Percentiles rank a stretch among this genome's conserved stretches.
phyloP scores from a whole-genome alignment of 1,140 invertebrate species.

The Hermetia illucens region DNA sequence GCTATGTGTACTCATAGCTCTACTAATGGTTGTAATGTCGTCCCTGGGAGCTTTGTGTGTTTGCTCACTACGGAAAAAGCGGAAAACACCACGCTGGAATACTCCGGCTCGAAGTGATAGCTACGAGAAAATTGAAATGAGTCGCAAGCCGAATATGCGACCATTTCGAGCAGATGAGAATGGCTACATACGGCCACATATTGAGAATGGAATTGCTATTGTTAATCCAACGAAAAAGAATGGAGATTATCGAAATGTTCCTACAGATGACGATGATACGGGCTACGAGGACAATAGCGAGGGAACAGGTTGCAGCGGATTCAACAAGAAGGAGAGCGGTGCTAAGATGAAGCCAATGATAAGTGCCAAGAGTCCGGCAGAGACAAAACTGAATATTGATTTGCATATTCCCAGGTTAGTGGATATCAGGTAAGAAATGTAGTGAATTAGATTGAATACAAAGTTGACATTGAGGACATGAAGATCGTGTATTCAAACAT shows the following conservation, averaged over 20 bases:
- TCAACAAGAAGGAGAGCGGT: constrained; percentile 7
- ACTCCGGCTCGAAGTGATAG: constrained; percentile 38
- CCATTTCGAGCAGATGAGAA: constrained; percentile 11
- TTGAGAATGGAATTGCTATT: constrained; percentile 14
- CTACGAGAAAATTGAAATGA: constrained; percentile 63
- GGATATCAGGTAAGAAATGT: constrained; percentile 35
- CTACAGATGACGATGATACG: constrained; percentile 39
- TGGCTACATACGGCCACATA: constrained; percentile 1
- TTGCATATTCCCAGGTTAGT: constrained; percentile 41
- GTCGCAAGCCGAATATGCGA: constrained; percentile 17
- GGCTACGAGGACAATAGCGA: constrained; percentile 41
- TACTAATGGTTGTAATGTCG: constrained; percentile 38
- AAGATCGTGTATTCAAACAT: too few species aligned
- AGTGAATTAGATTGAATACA: constrained; percentile 2
- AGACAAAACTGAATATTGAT: constrained; percentile 32
- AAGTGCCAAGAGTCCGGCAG: constrained; percentile 1
- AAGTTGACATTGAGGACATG: too few species aligned
- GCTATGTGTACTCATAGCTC: constrained; percentile 40
- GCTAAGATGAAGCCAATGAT: constrained; percentile 9
- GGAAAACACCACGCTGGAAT: constrained; percentile 27
- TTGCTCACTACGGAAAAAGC: constrained; percentile 33
- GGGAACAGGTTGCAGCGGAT: constrained; percentile 12
- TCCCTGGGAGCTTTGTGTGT: constrained; percentile 45
- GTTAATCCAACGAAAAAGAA: constrained; percentile 36
- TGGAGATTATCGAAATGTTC: constrained; percentile 53